phyloP scores from a whole-genome alignment of 1,140 invertebrate species.

The Drosophila nebulosa region DNA sequence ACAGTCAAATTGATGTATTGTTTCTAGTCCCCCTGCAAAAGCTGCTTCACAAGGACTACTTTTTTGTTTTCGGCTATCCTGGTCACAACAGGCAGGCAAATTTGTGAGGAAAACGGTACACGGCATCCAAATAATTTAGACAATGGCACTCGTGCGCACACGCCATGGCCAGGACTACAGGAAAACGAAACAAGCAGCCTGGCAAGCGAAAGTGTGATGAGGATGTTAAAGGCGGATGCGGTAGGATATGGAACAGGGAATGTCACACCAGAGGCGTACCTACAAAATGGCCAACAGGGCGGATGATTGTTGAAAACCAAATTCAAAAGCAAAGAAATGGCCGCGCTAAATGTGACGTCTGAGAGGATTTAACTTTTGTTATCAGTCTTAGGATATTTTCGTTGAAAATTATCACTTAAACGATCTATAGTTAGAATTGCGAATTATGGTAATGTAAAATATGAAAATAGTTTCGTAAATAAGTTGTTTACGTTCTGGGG shows the following conservation, averaged over 20 bases:
- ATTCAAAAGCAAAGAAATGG: too few species aligned
- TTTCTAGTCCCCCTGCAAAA: constrained; percentile 33
- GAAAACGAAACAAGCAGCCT: constrained; percentile 1
- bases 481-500: background rate
- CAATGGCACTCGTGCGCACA: constrained; percentile 76
- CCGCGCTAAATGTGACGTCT: too few species aligned
- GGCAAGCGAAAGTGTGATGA: background rate
- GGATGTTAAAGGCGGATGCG: background rate
- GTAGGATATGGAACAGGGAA: constrained; percentile 31
- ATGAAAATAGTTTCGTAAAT: too few species aligned
- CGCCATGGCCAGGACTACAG: constrained; percentile 48
- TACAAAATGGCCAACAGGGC: background rate
- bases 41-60: background rate
- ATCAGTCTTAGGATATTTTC: too few species aligned
- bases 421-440: too few species aligned
- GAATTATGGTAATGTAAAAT: too few species aligned
- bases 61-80: background rate
- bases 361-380: too few species aligned
- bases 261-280: background rate
- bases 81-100: background rate
- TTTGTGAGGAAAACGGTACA: constrained; percentile 42
- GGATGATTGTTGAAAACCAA: too few species aligned
- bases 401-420: too few species aligned
- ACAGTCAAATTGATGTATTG: constrained; percentile 67
- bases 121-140: constrained; percentile 74